phyloP scores from a whole-genome alignment of 2,797 vertebrate species.

The Gymnoscopelus braueri region DNA sequence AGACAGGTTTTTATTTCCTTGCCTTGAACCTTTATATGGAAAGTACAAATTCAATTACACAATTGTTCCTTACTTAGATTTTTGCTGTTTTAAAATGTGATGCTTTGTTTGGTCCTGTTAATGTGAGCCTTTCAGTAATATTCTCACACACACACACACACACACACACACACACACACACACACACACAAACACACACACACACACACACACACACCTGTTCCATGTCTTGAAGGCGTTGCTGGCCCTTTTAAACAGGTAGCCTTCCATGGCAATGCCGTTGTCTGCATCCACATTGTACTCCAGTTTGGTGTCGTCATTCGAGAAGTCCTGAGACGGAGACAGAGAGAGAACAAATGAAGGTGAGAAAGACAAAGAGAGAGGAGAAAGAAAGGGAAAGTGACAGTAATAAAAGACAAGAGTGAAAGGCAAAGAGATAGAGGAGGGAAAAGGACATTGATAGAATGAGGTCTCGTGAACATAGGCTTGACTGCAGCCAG shows the following conservation, averaged over 20 bases:
- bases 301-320: conserved; percentile 95
- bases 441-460: neutral
- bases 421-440: neutral
- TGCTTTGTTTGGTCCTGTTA: too few species aligned
- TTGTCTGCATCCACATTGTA: conserved; percentile 95
- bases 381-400: neutral
- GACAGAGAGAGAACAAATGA: conserved; percentile 5
- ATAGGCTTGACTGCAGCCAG: too few species aligned
- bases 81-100: too few species aligned
- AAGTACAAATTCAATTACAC: too few species aligned
- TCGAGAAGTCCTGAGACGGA: conserved; percentile 90
- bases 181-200: too few species aligned
- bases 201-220: conserved; percentile 78
- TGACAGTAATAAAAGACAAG: conserved; percentile 2
- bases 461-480: too few species aligned
- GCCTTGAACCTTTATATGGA: too few species aligned
- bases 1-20: too few species aligned
- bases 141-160: too few species aligned
- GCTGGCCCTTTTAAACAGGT: conserved; percentile 98
- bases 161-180: too few species aligned
- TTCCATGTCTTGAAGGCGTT: conserved; percentile 99
- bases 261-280: conserved; percentile 97
- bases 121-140: too few species aligned
- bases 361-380: conserved; percentile 3
- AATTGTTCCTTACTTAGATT: too few species aligned